A percentile compares a stretch with the other conserved stretches of the same genome.
Evolutionary conservation across 2,113 vertebrate genomes (phyloP).

Genomic region (Lates calcarifer): DNA sequence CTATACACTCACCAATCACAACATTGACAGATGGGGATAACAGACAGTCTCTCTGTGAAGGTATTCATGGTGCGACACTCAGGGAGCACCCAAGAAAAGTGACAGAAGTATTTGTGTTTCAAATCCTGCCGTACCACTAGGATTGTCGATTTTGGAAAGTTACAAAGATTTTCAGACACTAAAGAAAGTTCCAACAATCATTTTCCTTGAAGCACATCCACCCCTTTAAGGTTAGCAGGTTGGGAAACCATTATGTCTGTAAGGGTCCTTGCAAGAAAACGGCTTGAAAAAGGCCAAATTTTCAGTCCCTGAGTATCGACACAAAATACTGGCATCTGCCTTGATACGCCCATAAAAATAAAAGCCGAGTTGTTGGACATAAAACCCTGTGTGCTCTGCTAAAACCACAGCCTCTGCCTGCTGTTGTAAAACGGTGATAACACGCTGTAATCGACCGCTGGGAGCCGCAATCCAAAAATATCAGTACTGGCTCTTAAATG

Average conservation of each 20-base stretch:
- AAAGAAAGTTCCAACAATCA: too few species aligned
- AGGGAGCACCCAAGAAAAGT: too few species aligned
- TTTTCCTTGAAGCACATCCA: too few species aligned
- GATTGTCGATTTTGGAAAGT: too few species aligned
- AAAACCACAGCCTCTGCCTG: slow-evolving; percentile 43
- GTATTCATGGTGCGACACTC: too few species aligned
- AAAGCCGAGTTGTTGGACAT: slow-evolving; percentile 59
- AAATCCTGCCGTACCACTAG: too few species aligned
- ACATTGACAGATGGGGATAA: too few species aligned
- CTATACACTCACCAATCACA: too few species aligned
- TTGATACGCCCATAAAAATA: slow-evolving; percentile 56
- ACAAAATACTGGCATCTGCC: slow-evolving; percentile 32
- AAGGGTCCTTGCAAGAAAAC: background rate
- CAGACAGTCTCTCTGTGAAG: too few species aligned
- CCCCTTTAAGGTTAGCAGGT: background rate
- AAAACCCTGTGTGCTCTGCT: slow-evolving; percentile 41
- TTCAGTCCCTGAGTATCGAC: slow-evolving; percentile 23
- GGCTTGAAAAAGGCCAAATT: slow-evolving; percentile 3
- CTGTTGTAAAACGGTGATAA: slow-evolving; percentile 60
- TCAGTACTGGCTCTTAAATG: slow-evolving; percentile 9
- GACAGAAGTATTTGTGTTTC: too few species aligned
- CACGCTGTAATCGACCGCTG: slow-evolving; percentile 37
- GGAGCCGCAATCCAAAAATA: slow-evolving; percentile 36
- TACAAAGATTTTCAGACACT: too few species aligned
- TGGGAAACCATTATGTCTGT: background rate